A percentile compares a stretch with the other conserved stretches of the same genome.
Conservation (phyloP, 2,888 invertebrate genomes). For the Drosophila tripunctata region DNA sequence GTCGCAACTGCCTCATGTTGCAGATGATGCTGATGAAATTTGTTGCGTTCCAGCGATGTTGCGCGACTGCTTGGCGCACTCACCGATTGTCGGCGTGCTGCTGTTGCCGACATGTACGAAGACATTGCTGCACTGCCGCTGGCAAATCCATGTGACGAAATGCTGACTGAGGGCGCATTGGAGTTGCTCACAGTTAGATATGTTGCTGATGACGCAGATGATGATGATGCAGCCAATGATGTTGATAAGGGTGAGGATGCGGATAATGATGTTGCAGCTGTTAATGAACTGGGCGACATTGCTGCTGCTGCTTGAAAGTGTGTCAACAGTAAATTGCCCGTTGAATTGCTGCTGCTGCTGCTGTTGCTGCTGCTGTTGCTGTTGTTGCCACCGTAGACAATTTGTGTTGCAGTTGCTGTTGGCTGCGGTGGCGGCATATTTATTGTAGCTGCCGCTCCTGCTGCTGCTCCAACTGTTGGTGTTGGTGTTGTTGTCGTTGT, state of each 20-base stretch:
- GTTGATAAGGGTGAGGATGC: conserved; percentile 26
- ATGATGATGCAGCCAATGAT: conserved; percentile 10
- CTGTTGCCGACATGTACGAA: conserved; percentile 66
- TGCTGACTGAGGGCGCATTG: conserved; percentile 56
- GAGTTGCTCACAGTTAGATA: conserved; percentile 52
- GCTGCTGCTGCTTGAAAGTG: conserved; percentile 52
- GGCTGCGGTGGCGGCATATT: conserved; percentile 77
- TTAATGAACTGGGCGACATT: conserved; percentile 40
- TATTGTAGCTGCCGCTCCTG: conserved; percentile 51
- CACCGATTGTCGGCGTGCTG: conserved; percentile 70
- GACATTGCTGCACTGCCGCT: conserved; percentile 68
- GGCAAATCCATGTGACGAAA: conserved; percentile 67
- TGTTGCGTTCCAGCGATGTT: conserved; percentile 82
- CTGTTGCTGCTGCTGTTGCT: conserved; percentile 19
- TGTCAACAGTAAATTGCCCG: conserved; percentile 57
- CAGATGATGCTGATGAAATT: conserved; percentile 51
- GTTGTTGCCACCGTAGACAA: conserved; percentile 48
- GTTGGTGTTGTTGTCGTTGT: conserved; percentile 47
- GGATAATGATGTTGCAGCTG: conserved; percentile 31
- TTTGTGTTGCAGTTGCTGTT: conserved; percentile 60
- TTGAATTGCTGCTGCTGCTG: conserved; percentile 8
- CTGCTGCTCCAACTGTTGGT: conserved; percentile 32
- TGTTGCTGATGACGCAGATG: conserved; percentile 28
- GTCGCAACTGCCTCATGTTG: conserved; percentile 33
- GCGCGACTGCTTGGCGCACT: conserved; percentile 81